A percentile compares a stretch with the other conserved stretches of the same genome.
These are phyloP conservation scores for Alcedo quadribrachys DNA, from an alignment of 2,797 vertebrate genomes.

Conservation along the genomic window DNA sequence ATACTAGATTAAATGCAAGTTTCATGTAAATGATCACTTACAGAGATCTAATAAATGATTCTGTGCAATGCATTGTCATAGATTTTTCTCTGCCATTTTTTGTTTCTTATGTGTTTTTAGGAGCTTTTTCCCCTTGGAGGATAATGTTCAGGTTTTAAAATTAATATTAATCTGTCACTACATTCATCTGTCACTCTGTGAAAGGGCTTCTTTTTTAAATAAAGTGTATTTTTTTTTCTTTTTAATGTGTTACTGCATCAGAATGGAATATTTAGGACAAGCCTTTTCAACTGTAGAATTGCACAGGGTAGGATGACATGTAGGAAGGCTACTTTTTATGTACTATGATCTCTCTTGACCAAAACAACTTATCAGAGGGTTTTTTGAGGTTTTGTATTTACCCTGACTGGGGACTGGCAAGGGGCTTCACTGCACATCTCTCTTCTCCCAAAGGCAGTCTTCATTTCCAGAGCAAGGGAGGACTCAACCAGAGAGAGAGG, in stretches of 20 bases:
- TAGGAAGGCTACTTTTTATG: background rate
- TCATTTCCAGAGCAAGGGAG: background rate
- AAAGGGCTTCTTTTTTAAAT: background rate
- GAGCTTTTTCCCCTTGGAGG: background rate
- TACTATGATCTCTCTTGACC: background rate
- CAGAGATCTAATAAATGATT: conserved; percentile 53
- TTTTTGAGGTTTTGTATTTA: background rate
- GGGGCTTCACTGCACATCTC: background rate
- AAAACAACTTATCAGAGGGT: background rate
- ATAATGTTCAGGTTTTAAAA: conserved; percentile 38
- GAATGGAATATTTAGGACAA: conserved; percentile 37
- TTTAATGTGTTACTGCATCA: background rate
- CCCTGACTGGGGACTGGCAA: background rate
- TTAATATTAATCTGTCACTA: conserved; percentile 26
- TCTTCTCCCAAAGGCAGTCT: background rate
- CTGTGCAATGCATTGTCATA: background rate
- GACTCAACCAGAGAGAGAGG: background rate
- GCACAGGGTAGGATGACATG: background rate
- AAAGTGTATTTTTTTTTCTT: background rate
- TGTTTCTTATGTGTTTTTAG: conserved; percentile 33
- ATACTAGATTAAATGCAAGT: conserved; percentile 47
- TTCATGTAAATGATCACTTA: conserved; percentile 49
- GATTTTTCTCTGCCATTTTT: conserved; percentile 46
- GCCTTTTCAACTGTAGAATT: background rate
- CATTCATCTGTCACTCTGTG: conserved; percentile 11